Conservation (phyloP, 2,113 vertebrate genomes). For the Chinchilla lanigera region DNA sequence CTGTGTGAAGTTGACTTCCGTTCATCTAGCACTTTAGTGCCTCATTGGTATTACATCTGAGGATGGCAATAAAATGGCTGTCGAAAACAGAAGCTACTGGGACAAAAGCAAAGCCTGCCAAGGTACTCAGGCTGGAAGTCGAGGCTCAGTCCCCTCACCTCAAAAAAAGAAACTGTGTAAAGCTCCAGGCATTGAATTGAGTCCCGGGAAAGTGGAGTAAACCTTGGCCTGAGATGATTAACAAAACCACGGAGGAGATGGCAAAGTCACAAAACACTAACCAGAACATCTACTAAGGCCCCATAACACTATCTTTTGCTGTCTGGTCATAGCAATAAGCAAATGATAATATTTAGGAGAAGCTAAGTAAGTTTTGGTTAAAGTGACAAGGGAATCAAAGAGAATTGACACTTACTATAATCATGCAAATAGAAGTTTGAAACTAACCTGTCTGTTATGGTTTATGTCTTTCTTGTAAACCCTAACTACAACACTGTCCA, state of each 20-base stretch:
- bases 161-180: neutral
- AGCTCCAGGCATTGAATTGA: neutral
- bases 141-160: neutral
- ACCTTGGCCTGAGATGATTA: neutral
- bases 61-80: neutral
- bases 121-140: neutral
- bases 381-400: neutral
- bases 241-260: neutral
- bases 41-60: neutral
- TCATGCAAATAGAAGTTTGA: neutral
- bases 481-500: neutral
- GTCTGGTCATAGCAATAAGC: neutral
- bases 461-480: neutral
- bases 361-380: neutral
- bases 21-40: neutral
- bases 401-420: neutral
- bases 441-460: neutral
- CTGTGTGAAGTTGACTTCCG: neutral
- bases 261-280: neutral
- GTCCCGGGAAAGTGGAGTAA: neutral
- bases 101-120: neutral
- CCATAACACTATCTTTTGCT: neutral
- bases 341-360: neutral
- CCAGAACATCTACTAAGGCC: neutral
- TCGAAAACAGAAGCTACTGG: conserved; percentile 3